Conservation (phyloP, 1,140 invertebrate genomes). For the Drosophila takahashii region DNA sequence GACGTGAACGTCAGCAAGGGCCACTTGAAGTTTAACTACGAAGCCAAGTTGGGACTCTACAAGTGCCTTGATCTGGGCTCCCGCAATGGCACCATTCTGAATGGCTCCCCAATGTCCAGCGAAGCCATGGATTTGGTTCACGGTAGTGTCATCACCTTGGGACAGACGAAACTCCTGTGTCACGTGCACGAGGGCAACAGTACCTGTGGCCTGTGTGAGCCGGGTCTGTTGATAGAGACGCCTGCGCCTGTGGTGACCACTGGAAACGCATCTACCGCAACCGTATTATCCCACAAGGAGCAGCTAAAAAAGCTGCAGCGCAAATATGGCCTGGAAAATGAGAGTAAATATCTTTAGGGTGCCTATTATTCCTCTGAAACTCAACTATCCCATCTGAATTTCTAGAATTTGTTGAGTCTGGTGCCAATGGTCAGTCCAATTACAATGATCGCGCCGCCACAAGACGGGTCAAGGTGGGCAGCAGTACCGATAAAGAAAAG, state of each 20-base stretch:
- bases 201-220: conserved; percentile 96
- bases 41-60: conserved; percentile 88
- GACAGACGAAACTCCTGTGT: conserved; percentile 91
- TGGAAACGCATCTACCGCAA: conserved; percentile 9
- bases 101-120: conserved; percentile 91
- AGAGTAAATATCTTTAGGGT: conserved; percentile 79
- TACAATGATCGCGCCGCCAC: conserved; percentile 92
- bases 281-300: conserved; percentile 86
- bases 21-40: conserved; percentile 91
- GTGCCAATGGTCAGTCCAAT: conserved; percentile 59
- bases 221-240: conserved; percentile 88
- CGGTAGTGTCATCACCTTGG: conserved; percentile 90
- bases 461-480: conserved; percentile 91
- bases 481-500: conserved; percentile 92
- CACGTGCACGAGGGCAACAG: conserved; percentile 94
- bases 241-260: conserved; percentile 7
- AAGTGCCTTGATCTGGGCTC: conserved; percentile 92
- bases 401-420: conserved; percentile 76
- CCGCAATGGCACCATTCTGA: conserved; percentile 94
- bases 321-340: conserved; percentile 91
- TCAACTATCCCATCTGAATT: background rate
- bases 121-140: conserved; percentile 88
- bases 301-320: conserved; percentile 92
- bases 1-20: conserved; percentile 94
- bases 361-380: background rate